phyloP scores from a whole-genome alignment of 2,888 invertebrate genomes.

The Papilio demoleus region DNA sequence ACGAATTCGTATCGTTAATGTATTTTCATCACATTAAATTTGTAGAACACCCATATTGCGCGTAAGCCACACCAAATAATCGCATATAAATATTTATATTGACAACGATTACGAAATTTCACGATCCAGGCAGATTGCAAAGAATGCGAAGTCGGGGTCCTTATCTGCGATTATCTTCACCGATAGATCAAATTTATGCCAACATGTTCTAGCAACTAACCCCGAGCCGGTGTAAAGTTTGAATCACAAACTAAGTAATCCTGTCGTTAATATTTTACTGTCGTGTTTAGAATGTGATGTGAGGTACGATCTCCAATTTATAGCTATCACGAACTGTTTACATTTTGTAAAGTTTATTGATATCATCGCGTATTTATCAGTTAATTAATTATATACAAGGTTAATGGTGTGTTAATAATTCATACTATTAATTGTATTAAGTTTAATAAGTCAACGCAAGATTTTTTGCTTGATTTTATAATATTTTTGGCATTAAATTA shows the following conservation, averaged over 20 bases:
- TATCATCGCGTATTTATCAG: background rate
- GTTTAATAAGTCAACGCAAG: background rate
- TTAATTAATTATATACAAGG: constrained; percentile 8
- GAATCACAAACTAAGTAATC: background rate
- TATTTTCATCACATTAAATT: too few species aligned
- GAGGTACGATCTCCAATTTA: constrained; percentile 7
- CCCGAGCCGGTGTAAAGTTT: background rate
- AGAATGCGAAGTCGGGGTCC: too few species aligned
- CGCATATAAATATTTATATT: too few species aligned
- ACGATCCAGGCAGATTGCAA: too few species aligned
- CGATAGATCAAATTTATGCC: too few species aligned
- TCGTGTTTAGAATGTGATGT: constrained; percentile 14
- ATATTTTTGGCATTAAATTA: too few species aligned
- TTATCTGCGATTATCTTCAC: too few species aligned
- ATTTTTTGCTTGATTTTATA: background rate
- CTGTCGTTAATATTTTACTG: constrained; percentile 17
- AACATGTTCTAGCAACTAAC: background rate
- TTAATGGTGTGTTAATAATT: background rate
- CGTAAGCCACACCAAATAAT: too few species aligned
- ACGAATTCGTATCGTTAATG: too few species aligned
- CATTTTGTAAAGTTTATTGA: constrained; percentile 11
- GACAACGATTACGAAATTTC: too few species aligned
- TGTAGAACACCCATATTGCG: too few species aligned
- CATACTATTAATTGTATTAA: background rate
- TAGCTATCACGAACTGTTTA: constrained; percentile 10